Evolutionary conservation across 1,140 invertebrate species (phyloP), one percentile per base, ranked within the genome.

Genomic region (Papilio helenus): DNA sequence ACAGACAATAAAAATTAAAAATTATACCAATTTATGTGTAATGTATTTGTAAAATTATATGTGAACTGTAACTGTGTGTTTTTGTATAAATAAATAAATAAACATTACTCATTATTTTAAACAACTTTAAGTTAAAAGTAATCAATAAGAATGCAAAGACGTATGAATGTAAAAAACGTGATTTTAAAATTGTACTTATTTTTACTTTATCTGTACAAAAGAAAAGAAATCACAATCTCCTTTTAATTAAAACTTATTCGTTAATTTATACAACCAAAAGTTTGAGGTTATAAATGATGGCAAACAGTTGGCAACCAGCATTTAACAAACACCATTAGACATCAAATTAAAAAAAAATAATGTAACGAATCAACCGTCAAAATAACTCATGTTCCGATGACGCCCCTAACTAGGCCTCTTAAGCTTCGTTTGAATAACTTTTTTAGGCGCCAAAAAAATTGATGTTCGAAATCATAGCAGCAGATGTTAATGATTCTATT

Each of bases 401-500:
- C 89, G 87, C 88, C 88, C 87, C 83, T 81, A 85, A 85, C 74
- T 80, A 84, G 81, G 72, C 77, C 80, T 58, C 68, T 80, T 81
- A 79, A 85, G 74, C 76, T 76, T 80, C 79, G 79, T 77, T 77
- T 20, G 76, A 29, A 74, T 76, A 79, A 80, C 81, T 78, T 85
- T 87, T 89, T 90, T 90, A 80, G 78, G 83, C 78, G 81, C 79
- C 82, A 84, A 89, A 90, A 92, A 92, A 92, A 88, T 88, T 89
- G 88, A 93, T 93, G 88, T 82, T 88, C 89, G 85, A 89, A 91
- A 90, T 91, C 88, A 91, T 91, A 89, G 85, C 82, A 86, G 89
- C 92, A 93, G 92, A 91, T 93, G 92, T 90, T 93, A 93, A 93
- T 93, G 92, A 93, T 93, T 92, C 89, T 90, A 92, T 93, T 93